phyloP scores from a whole-genome alignment of 2,888 invertebrate genomes.

The Oligia latruncula region DNA sequence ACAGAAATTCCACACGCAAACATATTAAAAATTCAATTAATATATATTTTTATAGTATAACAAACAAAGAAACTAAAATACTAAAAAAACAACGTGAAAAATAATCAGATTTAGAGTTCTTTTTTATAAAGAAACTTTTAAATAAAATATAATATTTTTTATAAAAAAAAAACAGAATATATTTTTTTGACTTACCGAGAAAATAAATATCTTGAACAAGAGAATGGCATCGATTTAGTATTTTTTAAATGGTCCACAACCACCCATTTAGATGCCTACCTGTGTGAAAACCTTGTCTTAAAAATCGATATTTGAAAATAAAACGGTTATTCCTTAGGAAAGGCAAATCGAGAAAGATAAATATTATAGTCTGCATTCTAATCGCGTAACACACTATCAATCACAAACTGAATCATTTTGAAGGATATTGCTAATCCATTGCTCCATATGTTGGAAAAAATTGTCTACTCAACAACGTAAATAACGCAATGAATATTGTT shows the following conservation, averaged over 20 bases:
- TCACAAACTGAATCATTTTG: background rate
- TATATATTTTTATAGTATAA: conserved; percentile 56
- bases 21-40: conserved; percentile 36
- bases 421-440: background rate
- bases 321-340: background rate
- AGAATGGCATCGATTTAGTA: conserved; percentile 58
- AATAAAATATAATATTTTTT: conserved; percentile 21
- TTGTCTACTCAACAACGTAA: background rate
- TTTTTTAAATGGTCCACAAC: conserved; percentile 22
- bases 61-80: conserved; percentile 64
- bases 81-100: conserved; percentile 63
- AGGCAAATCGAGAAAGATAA: background rate
- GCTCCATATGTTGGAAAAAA: background rate
- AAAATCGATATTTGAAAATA: conserved; percentile 2
- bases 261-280: conserved; percentile 17
- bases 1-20: conserved; percentile 34
- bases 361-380: conserved; percentile 4
- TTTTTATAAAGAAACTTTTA: conserved; percentile 18
- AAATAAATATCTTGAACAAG: conserved; percentile 47
- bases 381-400: background rate
- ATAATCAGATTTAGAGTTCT: conserved; percentile 60
- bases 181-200: conserved; percentile 41
- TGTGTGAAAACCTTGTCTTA: conserved; percentile 5
- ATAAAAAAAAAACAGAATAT: conserved; percentile 16
- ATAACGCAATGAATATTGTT: background rate